Base-by-base conservation (phyloP, 53 echinoderm and acorn worm genomes). In the Crossaster papposus region DNA sequence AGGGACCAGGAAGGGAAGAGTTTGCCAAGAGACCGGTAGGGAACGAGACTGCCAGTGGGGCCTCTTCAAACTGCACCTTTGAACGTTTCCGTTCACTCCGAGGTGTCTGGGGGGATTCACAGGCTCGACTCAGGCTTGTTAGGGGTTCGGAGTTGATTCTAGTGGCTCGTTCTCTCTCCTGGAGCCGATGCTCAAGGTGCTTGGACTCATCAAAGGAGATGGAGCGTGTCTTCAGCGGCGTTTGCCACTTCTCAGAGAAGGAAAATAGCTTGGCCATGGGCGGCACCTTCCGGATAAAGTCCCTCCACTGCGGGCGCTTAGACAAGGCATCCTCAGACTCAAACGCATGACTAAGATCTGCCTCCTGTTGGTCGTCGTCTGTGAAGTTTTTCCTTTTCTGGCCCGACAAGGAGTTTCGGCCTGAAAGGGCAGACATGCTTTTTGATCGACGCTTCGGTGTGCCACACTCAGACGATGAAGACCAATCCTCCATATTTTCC, bases 221-320 rank as follows among this genome's bases (percentile, higher is more conserved):
- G 32, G 90, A 90, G 24, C 83, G 82, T 8, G 90, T 50, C 90
- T 76, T 84, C 52, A 72, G 20, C 22, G 84, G 84, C 31, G 65
- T 72, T 7, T 83, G 75, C 81, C 89, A 89, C 14, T 72, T 81
- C 54, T 63, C 83, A 1, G 83, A 38, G 72, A 90, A 90, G 38
- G 90, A 74, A 28, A 74, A 82, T 64, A 90, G 90, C 62, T 83
- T 81, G n/a, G 70, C 83, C 36, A 83, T 37, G 17, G 90, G 90
- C 36, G 90, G 83, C 7, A 90, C 36, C 20, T 81, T 81, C 37
- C 53, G 33, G 20, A 72, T 81, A 73, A 79, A 70, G 33, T 63
- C 17, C 23, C 72, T 52, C 84, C 84, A 84, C 44, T 84, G 65
- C 34, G 72, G 71, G 26, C 50, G 22, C 0, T 22, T 29, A 29